phyloP scores from a whole-genome alignment of 2,113 vertebrate species.

The Isurus oxyrinchus region DNA sequence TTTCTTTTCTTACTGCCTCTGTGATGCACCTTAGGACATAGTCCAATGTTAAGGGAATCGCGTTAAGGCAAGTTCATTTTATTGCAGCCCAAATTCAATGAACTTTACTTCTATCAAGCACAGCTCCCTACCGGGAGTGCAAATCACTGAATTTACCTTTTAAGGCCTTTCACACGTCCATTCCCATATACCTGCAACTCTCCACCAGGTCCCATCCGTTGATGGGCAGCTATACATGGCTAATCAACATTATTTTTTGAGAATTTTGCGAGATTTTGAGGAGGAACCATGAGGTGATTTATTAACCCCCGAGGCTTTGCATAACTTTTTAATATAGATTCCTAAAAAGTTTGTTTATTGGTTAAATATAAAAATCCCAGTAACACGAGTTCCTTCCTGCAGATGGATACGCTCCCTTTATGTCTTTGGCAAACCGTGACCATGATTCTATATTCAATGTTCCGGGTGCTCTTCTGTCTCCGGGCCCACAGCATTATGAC shows the following conservation, averaged over 20 bases:
- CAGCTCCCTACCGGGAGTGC: neutral
- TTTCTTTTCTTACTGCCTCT: neutral
- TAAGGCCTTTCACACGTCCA: neutral
- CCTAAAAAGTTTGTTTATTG: neutral
- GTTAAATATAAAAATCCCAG: neutral
- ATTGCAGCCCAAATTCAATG: neutral
- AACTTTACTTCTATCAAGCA: neutral
- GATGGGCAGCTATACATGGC: too few species aligned
- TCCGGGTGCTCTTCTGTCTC: slow-evolving; percentile 44
- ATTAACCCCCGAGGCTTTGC: neutral
- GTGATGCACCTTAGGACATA: neutral
- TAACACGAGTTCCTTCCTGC: slow-evolving; percentile 32
- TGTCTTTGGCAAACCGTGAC: slow-evolving; percentile 59
- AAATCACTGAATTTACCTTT: neutral
- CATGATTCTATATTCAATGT: slow-evolving; percentile 50
- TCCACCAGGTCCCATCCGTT: neutral
- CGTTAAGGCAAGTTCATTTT: neutral
- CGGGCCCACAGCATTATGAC: slow-evolving; percentile 70
- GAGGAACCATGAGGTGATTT: too few species aligned
- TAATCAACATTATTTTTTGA: neutral
- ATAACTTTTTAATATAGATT: too few species aligned
- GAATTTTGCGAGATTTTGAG: neutral
- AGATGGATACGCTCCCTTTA: slow-evolving; percentile 73
- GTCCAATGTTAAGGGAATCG: neutral
- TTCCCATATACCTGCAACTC: neutral